These are phyloP conservation scores for Araneus ventricosus DNA, from an alignment of 1,140 invertebrate species.

Conservation along the genomic window DNA sequence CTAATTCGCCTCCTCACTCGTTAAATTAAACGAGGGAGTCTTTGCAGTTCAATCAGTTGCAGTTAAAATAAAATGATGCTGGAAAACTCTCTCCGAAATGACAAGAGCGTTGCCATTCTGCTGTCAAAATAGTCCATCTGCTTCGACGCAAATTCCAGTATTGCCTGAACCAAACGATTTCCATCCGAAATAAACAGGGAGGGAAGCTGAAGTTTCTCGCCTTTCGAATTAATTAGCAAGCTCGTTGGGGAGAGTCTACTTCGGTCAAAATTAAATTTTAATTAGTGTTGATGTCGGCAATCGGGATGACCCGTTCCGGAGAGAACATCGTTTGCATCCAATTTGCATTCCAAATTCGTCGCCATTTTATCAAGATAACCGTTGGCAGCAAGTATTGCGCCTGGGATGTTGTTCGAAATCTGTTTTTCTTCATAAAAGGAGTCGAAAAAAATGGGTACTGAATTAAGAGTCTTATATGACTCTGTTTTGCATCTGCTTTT, in stretches of 20 bases:
- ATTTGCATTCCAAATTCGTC: constrained; percentile 69
- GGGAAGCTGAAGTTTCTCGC: constrained; percentile 50
- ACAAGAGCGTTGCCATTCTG: not conserved
- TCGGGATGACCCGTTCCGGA: constrained; percentile 25
- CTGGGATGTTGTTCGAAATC: not conserved
- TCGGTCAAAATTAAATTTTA: constrained; percentile 73
- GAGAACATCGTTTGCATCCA: constrained; percentile 65
- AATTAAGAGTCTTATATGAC: constrained; percentile 25
- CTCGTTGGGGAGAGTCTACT: constrained; percentile 49
- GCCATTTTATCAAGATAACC: constrained; percentile 61
- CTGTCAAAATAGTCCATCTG: not conserved
- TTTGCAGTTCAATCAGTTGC: not conserved
- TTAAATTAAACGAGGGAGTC: constrained; percentile 51
- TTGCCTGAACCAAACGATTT: constrained; percentile 42
- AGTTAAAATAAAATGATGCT: constrained; percentile 17
- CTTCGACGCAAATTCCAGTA: not conserved
- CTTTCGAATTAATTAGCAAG: constrained; percentile 72
- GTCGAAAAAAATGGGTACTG: not conserved
- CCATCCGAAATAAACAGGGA: constrained; percentile 34
- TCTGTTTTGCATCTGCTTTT: constrained; percentile 45
- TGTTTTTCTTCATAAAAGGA: not conserved
- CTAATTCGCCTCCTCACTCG: constrained; percentile 12
- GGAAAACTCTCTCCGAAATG: constrained; percentile 4
- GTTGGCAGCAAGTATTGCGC: not conserved
- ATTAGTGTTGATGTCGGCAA: constrained; percentile 73